Base-by-base conservation (phyloP, 2,113 vertebrate genomes). In the Murina feae region DNA sequence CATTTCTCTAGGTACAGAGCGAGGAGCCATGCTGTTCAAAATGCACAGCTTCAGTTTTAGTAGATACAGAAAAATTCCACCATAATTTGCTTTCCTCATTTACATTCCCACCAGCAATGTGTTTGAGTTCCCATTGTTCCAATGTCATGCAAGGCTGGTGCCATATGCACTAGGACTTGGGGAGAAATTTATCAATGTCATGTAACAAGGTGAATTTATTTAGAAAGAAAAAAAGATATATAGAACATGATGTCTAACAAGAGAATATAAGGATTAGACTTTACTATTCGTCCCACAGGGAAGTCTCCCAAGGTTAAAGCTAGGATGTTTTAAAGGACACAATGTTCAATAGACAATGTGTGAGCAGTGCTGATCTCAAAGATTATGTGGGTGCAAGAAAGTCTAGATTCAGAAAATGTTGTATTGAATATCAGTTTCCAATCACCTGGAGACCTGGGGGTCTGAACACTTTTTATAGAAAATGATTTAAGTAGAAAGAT, bases 181-280 rank as follows among this genome's bases (percentile, higher is more conserved):
- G 78, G 60, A 79, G 35, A 80, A 83, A 96, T 95, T 75, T 81
- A 94, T 97, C 95, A 96, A 28, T 95, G 91, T 95, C 96, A 95
- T 65, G 69, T 47, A 37, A 35, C 44, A 94, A 95, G 32, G 32
- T 74, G 20, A 53, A 47, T 79, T 89, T 95, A 74, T 81, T 94
- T 92, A 63, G n/a, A 80, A 93, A 88, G 68, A 14, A 23, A 87
- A 93, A 90, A 18, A 25, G n/a, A n/a, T n/a, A 0, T 58, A 0
- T 66, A 0, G 55, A 60, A 80, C 32, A 32, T 25, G 2, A 47
- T 78, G 10, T 4, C n/a, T 72, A 55, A 10, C 5, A 25, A 78
- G 17, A 78, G 9, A 90, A 63, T 23, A 69, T n/a, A 75, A 78
- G 28, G 11, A 83, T 74, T 69, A 39, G 28, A 37, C 25, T 51